phyloP scores from a whole-genome alignment of 2,797 vertebrate species.

The Nannoperca australis region DNA sequence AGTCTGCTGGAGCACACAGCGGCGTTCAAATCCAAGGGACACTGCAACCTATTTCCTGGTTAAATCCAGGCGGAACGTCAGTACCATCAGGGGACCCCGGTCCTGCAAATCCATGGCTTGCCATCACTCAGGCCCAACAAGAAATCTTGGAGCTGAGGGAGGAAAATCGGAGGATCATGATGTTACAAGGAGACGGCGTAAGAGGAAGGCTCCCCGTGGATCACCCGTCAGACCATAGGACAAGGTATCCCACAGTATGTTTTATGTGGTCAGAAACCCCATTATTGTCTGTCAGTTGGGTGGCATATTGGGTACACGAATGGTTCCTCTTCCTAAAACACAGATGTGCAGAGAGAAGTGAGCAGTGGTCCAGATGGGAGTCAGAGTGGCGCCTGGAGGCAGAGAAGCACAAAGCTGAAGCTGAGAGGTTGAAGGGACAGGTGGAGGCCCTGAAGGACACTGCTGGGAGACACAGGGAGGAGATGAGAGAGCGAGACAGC shows the following conservation, averaged over 20 bases:
- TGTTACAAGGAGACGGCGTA: constrained; percentile 54
- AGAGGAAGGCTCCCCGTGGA: constrained; percentile 44
- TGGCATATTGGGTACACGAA: constrained; percentile 1
- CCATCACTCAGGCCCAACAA: constrained; percentile 71
- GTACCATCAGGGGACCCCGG: constrained; percentile 32
- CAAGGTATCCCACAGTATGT: constrained; percentile 56
- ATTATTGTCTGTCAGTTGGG: neutral
- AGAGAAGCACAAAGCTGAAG: constrained; percentile 75
- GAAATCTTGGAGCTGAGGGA: constrained; percentile 76
- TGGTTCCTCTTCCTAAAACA: constrained; percentile 19
- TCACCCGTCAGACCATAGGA: constrained; percentile 28
- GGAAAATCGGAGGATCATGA: constrained; percentile 76
- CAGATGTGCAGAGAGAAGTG: constrained; percentile 66
- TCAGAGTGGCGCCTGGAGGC: constrained; percentile 69
- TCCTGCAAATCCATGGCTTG: constrained; percentile 66
- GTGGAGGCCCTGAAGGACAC: constrained; percentile 79
- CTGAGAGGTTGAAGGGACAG: constrained; percentile 79
- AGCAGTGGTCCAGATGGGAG: constrained; percentile 63
- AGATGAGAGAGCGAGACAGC: constrained; percentile 76
- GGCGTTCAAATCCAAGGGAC: constrained; percentile 30
- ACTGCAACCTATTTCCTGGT: constrained; percentile 42
- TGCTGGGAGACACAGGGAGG: constrained; percentile 71
- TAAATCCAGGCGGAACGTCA: constrained; percentile 39
- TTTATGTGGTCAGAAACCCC: neutral
- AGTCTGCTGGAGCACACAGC: constrained; percentile 39